Evolutionary conservation across 2,113 vertebrate genomes (phyloP).

Genomic region (Scolopax mira): DNA sequence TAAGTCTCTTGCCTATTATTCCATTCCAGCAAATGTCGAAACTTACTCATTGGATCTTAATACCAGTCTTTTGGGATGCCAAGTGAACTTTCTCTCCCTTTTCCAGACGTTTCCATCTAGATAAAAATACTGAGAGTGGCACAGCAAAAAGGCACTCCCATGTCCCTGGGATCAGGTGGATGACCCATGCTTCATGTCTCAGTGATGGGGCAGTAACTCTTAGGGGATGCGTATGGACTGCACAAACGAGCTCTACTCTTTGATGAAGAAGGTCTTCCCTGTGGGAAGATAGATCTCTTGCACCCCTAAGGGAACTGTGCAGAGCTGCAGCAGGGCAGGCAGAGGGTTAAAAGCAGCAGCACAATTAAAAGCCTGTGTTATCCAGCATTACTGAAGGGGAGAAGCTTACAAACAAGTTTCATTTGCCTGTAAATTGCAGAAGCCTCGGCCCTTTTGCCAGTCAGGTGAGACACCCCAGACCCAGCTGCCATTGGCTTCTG

Average conservation of each 20-base stretch:
- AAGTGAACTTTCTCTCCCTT: not conserved
- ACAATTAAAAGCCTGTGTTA: not conserved
- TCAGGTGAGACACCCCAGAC: rapidly evolving
- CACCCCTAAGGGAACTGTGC: not conserved
- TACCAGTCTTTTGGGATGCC: not conserved
- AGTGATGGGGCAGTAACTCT: rapidly evolving
- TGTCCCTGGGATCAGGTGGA: not conserved
- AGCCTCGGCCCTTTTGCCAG: not conserved
- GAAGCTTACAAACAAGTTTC: not conserved
- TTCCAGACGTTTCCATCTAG: not conserved
- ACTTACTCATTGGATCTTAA: not conserved
- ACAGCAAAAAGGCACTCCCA: not conserved
- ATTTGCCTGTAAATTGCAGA: not conserved
- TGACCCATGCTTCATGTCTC: not conserved
- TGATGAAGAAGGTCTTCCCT: not conserved
- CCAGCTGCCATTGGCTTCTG: not conserved
- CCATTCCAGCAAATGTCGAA: not conserved
- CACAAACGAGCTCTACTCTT: not conserved
- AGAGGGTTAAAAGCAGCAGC: not conserved
- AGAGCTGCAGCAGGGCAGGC: not conserved
- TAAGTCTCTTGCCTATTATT: not conserved
- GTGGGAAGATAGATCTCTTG: not conserved
- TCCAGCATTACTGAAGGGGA: not conserved
- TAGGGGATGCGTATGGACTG: not conserved
- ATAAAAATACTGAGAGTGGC: not conserved